Evolutionary conservation across 2,113 vertebrate genomes (phyloP).

Genomic region (Xenopus laevis): DNA sequence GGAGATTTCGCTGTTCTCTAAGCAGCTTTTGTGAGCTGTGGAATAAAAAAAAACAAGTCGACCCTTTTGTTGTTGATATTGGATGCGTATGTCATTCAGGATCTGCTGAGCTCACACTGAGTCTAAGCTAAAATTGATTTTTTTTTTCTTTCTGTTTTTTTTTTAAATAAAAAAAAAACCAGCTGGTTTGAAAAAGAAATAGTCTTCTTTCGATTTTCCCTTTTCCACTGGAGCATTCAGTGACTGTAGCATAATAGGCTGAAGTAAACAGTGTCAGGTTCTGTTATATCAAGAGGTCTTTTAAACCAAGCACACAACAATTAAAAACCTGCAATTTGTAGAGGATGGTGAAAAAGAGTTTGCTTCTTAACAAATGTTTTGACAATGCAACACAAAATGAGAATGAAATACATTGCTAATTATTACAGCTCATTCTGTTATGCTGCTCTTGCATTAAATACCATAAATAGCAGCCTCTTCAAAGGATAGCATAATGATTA

Average conservation of each 20-base stretch:
- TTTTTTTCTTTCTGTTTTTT: slow-evolving; percentile 66
- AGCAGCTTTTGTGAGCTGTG: slow-evolving; percentile 57
- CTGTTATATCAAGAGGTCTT: slow-evolving; percentile 75
- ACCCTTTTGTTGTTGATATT: slow-evolving; percentile 70
- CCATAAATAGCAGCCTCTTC: slow-evolving; percentile 60
- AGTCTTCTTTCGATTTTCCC: slow-evolving; percentile 73
- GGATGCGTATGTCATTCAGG: slow-evolving; percentile 63
- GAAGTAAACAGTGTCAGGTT: slow-evolving; percentile 80
- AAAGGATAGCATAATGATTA: too few relatives aligned
- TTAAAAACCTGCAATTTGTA: slow-evolving; percentile 68
- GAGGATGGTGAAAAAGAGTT: slow-evolving; percentile 69
- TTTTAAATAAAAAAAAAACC: slow-evolving; percentile 56
- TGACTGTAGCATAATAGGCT: slow-evolving; percentile 76
- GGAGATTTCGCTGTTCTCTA: slow-evolving; percentile 57
- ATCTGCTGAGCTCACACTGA: slow-evolving; percentile 65
- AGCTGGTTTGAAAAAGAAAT: slow-evolving; percentile 74
- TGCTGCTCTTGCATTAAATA: slow-evolving; percentile 68
- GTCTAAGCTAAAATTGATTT: slow-evolving; percentile 75
- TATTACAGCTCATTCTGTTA: slow-evolving; percentile 60
- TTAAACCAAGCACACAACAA: slow-evolving; percentile 72
- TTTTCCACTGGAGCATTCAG: slow-evolving; percentile 73
- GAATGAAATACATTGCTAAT: slow-evolving; percentile 70
- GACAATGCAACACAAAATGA: slow-evolving; percentile 69
- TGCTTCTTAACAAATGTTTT: slow-evolving; percentile 72
- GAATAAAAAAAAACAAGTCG: slow-evolving; percentile 55